Evolutionary conservation across 2,888 invertebrate genomes (phyloP).

Genomic region (Lasioglossum pauxillum): DNA sequence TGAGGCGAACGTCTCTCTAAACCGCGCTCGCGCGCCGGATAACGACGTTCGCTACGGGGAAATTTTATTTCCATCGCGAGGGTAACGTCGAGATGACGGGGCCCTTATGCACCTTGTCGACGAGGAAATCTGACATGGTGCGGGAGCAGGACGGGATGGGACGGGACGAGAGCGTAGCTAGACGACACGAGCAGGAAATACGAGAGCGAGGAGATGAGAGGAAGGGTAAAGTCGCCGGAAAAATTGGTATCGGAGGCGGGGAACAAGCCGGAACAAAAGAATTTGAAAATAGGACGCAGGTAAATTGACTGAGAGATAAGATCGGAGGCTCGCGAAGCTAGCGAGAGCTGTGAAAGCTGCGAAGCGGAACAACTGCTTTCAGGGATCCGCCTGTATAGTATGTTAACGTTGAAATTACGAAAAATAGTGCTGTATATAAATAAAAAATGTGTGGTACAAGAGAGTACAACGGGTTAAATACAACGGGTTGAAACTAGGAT

Average conservation of each 20-base stretch:
- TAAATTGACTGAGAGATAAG: slow-evolving; percentile 44
- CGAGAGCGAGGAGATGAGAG: background rate
- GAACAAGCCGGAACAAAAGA: slow-evolving; percentile 33
- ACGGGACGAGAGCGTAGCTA: background rate
- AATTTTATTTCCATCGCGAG: slow-evolving; percentile 56
- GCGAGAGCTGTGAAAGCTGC: background rate
- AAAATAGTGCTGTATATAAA: no score
- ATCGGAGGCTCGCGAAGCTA: background rate
- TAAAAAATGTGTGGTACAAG: no score
- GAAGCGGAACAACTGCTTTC: background rate
- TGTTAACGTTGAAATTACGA: background rate
- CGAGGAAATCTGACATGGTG: slow-evolving; percentile 36
- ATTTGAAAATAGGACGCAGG: slow-evolving; percentile 24
- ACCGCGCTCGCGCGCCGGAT: slow-evolving; percentile 12
- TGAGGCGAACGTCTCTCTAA: background rate
- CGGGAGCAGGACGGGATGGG: background rate
- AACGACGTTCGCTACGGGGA: slow-evolving; percentile 47
- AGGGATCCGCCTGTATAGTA: background rate
- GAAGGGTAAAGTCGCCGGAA: slow-evolving; percentile 5
- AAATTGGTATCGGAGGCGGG: slow-evolving; percentile 16
- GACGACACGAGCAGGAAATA: slow-evolving; percentile 27
- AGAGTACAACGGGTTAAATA: no score
- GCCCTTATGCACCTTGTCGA: slow-evolving; percentile 45
- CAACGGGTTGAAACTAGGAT: slow-evolving; percentile 62
- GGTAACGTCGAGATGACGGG: slow-evolving; percentile 55